A percentile compares a stretch with the other conserved stretches of the same genome.
Evolutionary conservation across 2,113 vertebrate species (phyloP).

Genomic region (Coptodon bakossiorum): DNA sequence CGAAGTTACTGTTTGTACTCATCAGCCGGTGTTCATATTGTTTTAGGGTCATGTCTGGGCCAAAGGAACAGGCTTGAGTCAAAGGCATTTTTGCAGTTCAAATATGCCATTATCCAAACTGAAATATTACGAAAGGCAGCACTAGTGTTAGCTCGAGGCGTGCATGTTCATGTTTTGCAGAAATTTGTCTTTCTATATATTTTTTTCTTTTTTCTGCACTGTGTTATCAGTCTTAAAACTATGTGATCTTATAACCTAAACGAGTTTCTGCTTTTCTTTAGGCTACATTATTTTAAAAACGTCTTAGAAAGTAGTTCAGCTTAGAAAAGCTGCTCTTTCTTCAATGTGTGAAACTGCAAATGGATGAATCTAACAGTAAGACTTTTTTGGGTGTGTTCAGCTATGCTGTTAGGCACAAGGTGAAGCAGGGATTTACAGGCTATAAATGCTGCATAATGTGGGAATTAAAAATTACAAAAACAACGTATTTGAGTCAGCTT

Average conservation of each 20-base stretch:
- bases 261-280: neutral
- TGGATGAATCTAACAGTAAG: neutral
- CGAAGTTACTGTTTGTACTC: neutral
- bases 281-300: neutral
- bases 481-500: neutral
- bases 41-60: conserved; percentile 30
- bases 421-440: neutral
- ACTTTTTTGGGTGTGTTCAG: neutral
- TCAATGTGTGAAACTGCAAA: neutral
- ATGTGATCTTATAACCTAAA: neutral
- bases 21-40: neutral
- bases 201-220: neutral
- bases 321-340: neutral
- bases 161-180: neutral
- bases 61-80: conserved; percentile 4
- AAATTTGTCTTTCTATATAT: neutral
- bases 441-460: neutral
- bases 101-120: neutral
- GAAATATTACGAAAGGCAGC: neutral
- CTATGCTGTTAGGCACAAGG: neutral
- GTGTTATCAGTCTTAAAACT: neutral
- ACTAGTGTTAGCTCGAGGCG: neutral
- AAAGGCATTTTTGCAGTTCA: neutral
- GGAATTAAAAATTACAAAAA: neutral
- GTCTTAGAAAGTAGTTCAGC: neutral